phyloP scores from a whole-genome alignment of 1,140 invertebrate species.

The Diabrotica undecimpunctata region DNA sequence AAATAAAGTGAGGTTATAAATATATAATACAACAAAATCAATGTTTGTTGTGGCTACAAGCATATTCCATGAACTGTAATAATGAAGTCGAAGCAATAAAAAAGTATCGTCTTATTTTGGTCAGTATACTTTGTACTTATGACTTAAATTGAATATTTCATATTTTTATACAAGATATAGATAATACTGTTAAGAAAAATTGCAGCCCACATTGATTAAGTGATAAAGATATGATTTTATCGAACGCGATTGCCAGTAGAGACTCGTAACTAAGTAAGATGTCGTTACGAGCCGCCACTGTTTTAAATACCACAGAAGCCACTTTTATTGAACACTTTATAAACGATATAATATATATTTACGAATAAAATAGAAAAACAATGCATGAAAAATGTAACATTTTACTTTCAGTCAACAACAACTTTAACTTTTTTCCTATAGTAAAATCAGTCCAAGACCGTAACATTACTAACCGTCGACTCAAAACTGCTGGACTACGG shows the following conservation, averaged over 20 bases:
- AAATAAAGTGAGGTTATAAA: no score
- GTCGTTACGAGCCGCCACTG: neutral
- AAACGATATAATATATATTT: constrained; percentile 16
- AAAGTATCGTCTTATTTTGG: constrained; percentile 15
- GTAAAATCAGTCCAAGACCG: no score
- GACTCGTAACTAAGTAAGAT: neutral
- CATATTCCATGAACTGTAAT: constrained; percentile 4
- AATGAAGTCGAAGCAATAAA: constrained; percentile 2
- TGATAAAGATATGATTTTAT: constrained; percentile 10
- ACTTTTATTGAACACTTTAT: constrained; percentile 19
- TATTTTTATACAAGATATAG: constrained; percentile 20
- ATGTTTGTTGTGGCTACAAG: neutral
- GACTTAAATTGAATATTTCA: constrained; percentile 14
- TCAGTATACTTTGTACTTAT: constrained; percentile 22
- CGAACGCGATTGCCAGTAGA: constrained; percentile 7
- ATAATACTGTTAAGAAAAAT: constrained; percentile 22
- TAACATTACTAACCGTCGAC: no score
- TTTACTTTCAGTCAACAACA: no score
- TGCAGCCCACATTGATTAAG: constrained; percentile 19
- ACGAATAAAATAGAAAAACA: constrained; percentile 3
- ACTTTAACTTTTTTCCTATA: no score
- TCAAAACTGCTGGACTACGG: no score
- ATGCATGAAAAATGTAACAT: neutral
- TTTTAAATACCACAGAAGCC: constrained; percentile 19
- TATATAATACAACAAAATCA: no score